Base-by-base conservation (phyloP, 2,797 vertebrate species). In the Crypturellus tataupa region DNA sequence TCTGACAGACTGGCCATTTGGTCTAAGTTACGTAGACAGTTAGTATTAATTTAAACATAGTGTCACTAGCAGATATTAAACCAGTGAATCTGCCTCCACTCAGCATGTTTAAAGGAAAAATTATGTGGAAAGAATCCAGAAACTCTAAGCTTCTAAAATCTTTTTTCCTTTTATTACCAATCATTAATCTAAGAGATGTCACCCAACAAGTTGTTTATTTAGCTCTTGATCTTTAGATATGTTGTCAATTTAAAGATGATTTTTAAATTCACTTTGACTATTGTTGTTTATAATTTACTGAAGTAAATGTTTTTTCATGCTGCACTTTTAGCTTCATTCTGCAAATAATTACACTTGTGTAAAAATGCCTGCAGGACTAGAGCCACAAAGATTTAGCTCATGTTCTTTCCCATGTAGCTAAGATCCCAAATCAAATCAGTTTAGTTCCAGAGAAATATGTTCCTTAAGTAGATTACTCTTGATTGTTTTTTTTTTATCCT, bases 191-290 rank as follows among this genome's bases (percentile, higher is more conserved):
- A 55, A 58, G 42, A 75, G 5, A 75, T 81, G 72, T 92, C 85
- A 87, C 59, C 69, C 72, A 70, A 44, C 14, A 67, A 91, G 46
- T 63, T 94, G 64, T 78, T 95, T 95, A 85, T 81, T 91, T 79
- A 89, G 55, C 46, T 87, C 70, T 90, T 79, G 62, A 76, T 95
- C 72, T 83, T 85, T 25, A 94, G 62, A 53, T 60, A 46, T 69
- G 67, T 59, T 69, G 76, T 39, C 40, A 69, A 79, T 87, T 90
- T 63, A 83, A 44, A 19, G 51, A 87, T 82, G 1, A 82, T 76
- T 80, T 87, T 94, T 47, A 63, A 64, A 83, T 90, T 93, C 31
- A 71, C 39, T 93, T 89, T 42, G 78, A 21, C 8, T 83, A 58
- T 9, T 65, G 21, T 51, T 81, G 20, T 77, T 94, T 77, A 80